Base-by-base conservation (phyloP, 2,888 invertebrate species). In the Icerya purchasi region DNA sequence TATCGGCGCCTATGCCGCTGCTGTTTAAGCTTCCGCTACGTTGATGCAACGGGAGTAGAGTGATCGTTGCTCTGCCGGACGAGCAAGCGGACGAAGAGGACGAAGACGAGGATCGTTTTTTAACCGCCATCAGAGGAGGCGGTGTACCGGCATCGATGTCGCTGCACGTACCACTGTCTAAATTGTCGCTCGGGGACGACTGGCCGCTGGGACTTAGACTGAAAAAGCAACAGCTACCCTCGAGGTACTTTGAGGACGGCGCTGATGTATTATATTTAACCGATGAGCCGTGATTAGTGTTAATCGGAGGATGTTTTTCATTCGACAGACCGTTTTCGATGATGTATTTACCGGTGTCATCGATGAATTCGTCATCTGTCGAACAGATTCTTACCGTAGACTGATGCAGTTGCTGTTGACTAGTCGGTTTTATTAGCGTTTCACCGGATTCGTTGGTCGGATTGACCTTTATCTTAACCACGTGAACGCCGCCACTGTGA, bases 91-190 rank as follows among this genome's bases (percentile, higher is more conserved):
- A 50, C 2, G 52, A 19, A 49, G 25, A 53, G 2, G 53, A 50
- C 2, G 21, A 56, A 19, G 56, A 49, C 53, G 71, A 71, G 69
- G 75, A 76, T 55, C 59, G 59, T 10, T 53, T 19, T 18, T 55
- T 50, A 74, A 82, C 82, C 66, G 80, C 80, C 21, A 80, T 77
- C 63, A 81, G 73, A 1, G 83, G 82, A 2, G 79, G 78, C 59
- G 84, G 82, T 22, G 82, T 83, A 55, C 65, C 65, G 51, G 80
- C 79, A 67, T 87, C 86, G 66, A 86, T 75, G 72, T 87, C 87
- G 70, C 86, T 86, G 72, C 87, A 86, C 49, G 86, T 87, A 54
- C 87, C 87, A 61, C 86, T 87, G 72, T 87, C 87, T 63, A 86
- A 70, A 0, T 86, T 86, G 68, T 86, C 86, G 67, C 82, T 84